Evolutionary conservation across 2,888 invertebrate genomes (phyloP).

Genomic region (Epirrita christyi): DNA sequence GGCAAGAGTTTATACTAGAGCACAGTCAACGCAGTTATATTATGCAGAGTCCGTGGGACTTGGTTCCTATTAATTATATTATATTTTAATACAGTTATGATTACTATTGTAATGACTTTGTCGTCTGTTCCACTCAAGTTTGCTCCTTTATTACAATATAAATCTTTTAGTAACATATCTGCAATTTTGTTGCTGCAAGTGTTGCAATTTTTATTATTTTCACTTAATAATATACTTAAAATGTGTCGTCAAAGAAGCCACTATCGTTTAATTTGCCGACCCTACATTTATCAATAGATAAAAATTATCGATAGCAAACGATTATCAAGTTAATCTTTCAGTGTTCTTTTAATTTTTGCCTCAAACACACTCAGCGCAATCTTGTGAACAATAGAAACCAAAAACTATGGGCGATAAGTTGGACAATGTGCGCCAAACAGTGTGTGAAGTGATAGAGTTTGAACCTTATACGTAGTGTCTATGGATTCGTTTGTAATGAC

Average conservation of each 20-base stretch:
- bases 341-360: conserved; percentile 2
- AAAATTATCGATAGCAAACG: conserved; percentile 10
- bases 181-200: too few relatives aligned
- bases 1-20: too few relatives aligned
- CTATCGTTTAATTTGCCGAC: conserved; percentile 5
- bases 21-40: too few relatives aligned
- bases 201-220: neutral
- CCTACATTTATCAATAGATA: conserved; percentile 16
- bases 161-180: neutral
- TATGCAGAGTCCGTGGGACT: too few relatives aligned
- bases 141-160: neutral
- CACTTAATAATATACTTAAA: neutral
- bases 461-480: neutral
- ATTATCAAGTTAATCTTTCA: conserved; percentile 22
- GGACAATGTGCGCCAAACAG: neutral
- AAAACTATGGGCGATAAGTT: conserved; percentile 11
- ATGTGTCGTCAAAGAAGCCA: neutral
- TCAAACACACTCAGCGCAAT: neutral
- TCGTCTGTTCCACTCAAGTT: neutral
- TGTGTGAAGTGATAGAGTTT: conserved; percentile 9
- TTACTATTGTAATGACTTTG: neutral
- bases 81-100: neutral
- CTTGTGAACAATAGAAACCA: neutral
- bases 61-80: too few relatives aligned
- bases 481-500: conserved; percentile 19